Conservation (phyloP, 2,888 invertebrate genomes). For the Sminthurinus aureus region DNA sequence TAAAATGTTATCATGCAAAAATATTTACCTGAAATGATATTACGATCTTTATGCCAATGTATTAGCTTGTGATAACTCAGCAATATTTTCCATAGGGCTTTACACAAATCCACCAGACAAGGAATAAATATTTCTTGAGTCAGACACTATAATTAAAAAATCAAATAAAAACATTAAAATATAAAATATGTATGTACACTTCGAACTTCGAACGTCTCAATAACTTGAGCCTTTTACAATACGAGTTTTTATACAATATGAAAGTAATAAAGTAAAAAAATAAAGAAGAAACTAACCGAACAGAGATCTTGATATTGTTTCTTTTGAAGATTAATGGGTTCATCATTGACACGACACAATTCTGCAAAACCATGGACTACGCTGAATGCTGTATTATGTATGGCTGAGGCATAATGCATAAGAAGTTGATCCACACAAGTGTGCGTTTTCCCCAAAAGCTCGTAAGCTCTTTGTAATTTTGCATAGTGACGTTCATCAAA, state of each 20-base stretch:
- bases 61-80: constrained; percentile 79
- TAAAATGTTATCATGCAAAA: too few relatives aligned
- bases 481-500: constrained; percentile 82
- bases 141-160: constrained; percentile 64
- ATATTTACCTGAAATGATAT: constrained; percentile 22
- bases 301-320: constrained; percentile 86
- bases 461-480: constrained; percentile 86
- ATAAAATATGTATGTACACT: constrained; percentile 10
- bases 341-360: constrained; percentile 66
- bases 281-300: constrained; percentile 63
- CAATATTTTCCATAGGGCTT: constrained; percentile 83
- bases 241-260: background rate
- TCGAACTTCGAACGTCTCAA: too few relatives aligned
- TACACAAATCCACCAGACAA: constrained; percentile 86
- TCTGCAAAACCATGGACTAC: constrained; percentile 69
- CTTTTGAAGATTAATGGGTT: constrained; percentile 66
- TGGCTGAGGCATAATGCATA: constrained; percentile 93
- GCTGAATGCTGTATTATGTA: constrained; percentile 79
- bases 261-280: constrained; percentile 23
- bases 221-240: background rate
- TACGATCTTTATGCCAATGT: constrained; percentile 74
- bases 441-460: constrained; percentile 87
- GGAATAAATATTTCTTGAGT: constrained; percentile 71
- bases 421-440: constrained; percentile 93
- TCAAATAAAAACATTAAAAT: constrained; percentile 22